Percentiles rank a stretch among this genome's conserved stretches.
Conservation (phyloP, 2,797 vertebrate genomes). For the Takifugu rubripes region DNA sequence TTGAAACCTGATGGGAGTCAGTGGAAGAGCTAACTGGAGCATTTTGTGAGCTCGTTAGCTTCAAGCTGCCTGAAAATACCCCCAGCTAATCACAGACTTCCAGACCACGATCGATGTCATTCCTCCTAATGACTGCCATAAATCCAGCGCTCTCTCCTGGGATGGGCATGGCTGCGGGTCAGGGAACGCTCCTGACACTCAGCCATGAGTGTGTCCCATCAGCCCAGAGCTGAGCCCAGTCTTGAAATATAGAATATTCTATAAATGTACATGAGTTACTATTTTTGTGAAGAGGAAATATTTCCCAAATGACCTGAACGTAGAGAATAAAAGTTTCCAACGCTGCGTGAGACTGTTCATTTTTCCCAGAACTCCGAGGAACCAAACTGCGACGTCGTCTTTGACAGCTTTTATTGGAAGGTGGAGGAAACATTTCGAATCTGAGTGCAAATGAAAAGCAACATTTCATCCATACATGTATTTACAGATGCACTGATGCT, state of each 20-base stretch:
- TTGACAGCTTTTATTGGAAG: constrained; percentile 76
- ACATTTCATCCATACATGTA: constrained; percentile 74
- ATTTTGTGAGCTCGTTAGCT: constrained; percentile 17
- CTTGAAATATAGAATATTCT: constrained; percentile 43
- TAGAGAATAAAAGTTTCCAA: constrained; percentile 67
- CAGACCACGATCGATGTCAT: constrained; percentile 53
- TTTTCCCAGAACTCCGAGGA: background rate
- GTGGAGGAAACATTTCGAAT: constrained; percentile 72
- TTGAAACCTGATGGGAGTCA: background rate
- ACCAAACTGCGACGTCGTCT: constrained; percentile 38
- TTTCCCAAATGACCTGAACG: constrained; percentile 59
- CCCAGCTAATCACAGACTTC: constrained; percentile 3
- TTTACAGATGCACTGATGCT: constrained; percentile 79
- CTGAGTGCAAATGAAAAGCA: constrained; percentile 73
- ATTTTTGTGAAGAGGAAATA: constrained; percentile 74
- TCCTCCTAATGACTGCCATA: constrained; percentile 64
- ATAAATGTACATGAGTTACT: constrained; percentile 66
- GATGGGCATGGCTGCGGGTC: constrained; percentile 61
- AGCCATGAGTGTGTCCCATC: constrained; percentile 29
- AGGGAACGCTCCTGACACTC: constrained; percentile 60
- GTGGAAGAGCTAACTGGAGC: constrained; percentile 7
- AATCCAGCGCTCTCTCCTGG: constrained; percentile 36
- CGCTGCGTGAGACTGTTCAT: constrained; percentile 36
- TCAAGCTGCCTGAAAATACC: constrained; percentile 23
- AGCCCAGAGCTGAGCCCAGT: constrained; percentile 43